Base-by-base conservation (phyloP, 2,888 invertebrate species). In the Busseola fusca region DNA sequence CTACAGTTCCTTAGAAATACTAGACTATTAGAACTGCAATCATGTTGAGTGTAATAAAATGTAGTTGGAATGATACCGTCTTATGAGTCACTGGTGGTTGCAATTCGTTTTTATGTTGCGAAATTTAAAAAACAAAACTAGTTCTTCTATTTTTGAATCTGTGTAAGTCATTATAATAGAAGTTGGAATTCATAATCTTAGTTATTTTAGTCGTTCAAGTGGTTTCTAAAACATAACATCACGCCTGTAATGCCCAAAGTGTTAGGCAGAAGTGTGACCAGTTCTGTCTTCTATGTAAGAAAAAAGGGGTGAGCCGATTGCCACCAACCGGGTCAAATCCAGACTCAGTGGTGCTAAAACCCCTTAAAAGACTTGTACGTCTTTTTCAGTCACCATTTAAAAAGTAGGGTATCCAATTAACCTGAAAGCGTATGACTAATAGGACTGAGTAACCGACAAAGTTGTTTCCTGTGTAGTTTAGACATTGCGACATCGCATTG, bases 391-490 rank as follows among this genome's bases (percentile, higher is more conserved):
- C 59, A 25, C 37, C 21, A 50, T 74, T 72, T 48, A 69, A 83
- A 62, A 89, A 89, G 86, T 89, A 82, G 90, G 88, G 85, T 88
- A 87, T 86, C 84, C 83, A 87, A 88, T 79, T 87, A 88, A 87
- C 86, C 87, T 87, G 88, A 81, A 88, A 81, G 71, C 81, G 78
- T 48, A 85, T 85, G 84, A 90, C 89, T 90, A 83, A 91, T 89
- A 86, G 73, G 74, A 74, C 87, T 90, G 87, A 90, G 80, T 82
- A 84, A 86, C 76, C 82, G 83, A 80, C 85, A 84, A 81, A 86
- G 70, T 74, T 25, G 34, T 88, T 92, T 92, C 92, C 93, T 91
- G 92, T 86, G 79, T 80, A 57, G 91, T 86, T 80, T 80, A 66
- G 54, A 73, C 70, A 70, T 58, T 57, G 60, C 62, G 40, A 63